phyloP scores from a whole-genome alignment of 2,888 invertebrate species.

The Habrosyne pyritoides region DNA sequence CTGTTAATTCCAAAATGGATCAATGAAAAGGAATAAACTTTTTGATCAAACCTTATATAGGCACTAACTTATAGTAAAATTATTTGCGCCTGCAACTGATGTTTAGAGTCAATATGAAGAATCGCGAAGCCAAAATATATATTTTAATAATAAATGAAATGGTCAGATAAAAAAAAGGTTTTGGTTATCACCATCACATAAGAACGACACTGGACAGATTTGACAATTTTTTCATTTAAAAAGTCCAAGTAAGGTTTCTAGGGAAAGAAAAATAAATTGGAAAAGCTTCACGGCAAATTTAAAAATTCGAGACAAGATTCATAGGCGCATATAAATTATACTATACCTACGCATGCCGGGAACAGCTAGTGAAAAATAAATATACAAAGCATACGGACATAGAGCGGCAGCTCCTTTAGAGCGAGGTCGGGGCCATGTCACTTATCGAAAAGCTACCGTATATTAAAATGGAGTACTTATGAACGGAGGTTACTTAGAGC shows the following conservation, averaged over 20 bases:
- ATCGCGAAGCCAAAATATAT: constrained; percentile 31
- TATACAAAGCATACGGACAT: constrained; percentile 57
- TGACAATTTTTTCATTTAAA: too few species aligned
- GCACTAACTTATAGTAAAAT: constrained; percentile 13
- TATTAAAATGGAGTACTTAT: too few species aligned
- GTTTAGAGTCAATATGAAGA: constrained; percentile 29
- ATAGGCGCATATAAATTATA: too few species aligned
- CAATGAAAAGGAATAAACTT: background rate
- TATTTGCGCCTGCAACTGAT: constrained; percentile 15
- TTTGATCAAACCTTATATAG: background rate
- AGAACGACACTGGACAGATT: too few species aligned
- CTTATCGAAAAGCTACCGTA: constrained; percentile 53
- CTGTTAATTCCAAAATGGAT: background rate
- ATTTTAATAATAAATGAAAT: too few species aligned
- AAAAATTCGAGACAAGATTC: too few species aligned
- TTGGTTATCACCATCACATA: constrained; percentile 65
- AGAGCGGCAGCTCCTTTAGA: constrained; percentile 62
- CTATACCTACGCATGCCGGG: too few species aligned
- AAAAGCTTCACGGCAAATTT: too few species aligned
- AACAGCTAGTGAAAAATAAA: constrained; percentile 70
- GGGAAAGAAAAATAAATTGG: too few species aligned
- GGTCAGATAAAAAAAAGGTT: too few species aligned
- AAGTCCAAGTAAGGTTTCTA: too few species aligned
- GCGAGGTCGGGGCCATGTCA: constrained; percentile 59
- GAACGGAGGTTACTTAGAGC: too few species aligned